Base-by-base conservation (phyloP, 2,888 invertebrate genomes). In the Metellina segmentata region DNA sequence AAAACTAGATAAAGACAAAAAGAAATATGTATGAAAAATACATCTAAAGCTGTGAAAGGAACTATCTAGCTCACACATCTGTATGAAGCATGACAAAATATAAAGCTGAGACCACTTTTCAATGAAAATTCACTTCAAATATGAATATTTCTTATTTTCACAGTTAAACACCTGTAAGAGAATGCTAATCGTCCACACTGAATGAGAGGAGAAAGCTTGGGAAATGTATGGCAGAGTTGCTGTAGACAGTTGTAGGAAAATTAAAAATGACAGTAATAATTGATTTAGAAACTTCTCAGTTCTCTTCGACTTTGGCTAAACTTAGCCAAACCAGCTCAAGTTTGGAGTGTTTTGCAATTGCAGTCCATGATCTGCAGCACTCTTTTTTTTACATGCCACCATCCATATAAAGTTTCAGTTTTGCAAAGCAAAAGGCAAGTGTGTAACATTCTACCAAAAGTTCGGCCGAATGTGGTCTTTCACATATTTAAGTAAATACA, bases 351-450 rank as follows among this genome's bases (percentile, higher is more conserved):
- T 72, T 81, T 16, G 9, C 0, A 75, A 86, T 48, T 7, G 78
- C 87, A 81, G 87, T 87, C 81, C 77, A 9, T 75, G 34, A 61
- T 75, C 88, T 88, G 81, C 86, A 53, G 16, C 48, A 81, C 34
- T 74, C 16, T 16, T n/a, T 20, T n/a, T 9, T 69, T 20, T n/a
- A n/a, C 77, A 49, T 11, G 70, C 52, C 75, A 13, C 61, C 53
- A 20, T 61, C 61, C 19, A 49, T 48, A 69, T 70, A 79, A 79
- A 78, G 75, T 85, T 85, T 75, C 61, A 34, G 34, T 48, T 71
- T 81, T 71, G 81, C 72, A 85, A 91, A 91, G 90, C 86, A 86
- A 78, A 91, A 87, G 82, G 81, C 82, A 91, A 86, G n/a, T 74
- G 49, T 51, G 20, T 34, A 81, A 49, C 91, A 91, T 91, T 87